Conservation (phyloP, 1,140 invertebrate genomes). For the Heliothis virescens region DNA sequence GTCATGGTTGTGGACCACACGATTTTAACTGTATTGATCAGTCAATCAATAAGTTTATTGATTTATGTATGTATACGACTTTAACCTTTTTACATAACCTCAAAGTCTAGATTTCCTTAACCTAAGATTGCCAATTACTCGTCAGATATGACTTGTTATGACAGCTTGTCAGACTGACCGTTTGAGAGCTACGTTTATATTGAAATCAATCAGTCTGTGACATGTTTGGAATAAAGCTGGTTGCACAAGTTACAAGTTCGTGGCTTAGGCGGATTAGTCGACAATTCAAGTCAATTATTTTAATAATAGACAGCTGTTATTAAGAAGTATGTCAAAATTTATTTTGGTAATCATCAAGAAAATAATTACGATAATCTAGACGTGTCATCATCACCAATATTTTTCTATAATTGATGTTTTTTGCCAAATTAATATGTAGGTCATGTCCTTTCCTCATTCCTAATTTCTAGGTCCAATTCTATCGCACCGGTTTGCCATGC, state of each 20-base stretch:
- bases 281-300: slow-evolving; percentile 7
- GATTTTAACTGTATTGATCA: too few relatives aligned
- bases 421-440: too few relatives aligned
- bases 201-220: slow-evolving; percentile 34
- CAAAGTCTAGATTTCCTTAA: not conserved
- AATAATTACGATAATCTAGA: not conserved
- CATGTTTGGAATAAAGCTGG: not conserved
- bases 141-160: not conserved
- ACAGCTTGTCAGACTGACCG: slow-evolving; percentile 22
- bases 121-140: slow-evolving; percentile 1
- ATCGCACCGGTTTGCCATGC: too few relatives aligned
- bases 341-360: not conserved
- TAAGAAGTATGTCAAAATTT: not conserved
- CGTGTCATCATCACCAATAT: too few relatives aligned
- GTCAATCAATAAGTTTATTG: too few relatives aligned
- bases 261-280: not conserved
- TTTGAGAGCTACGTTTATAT: slow-evolving; percentile 15
- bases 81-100: slow-evolving; percentile 15
- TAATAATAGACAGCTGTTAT: slow-evolving; percentile 2
- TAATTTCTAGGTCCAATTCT: too few relatives aligned
- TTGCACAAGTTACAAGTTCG: not conserved
- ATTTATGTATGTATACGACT: not conserved
- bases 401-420: too few relatives aligned
- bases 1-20: too few relatives aligned
- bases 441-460: too few relatives aligned